Conservation (phyloP, 2,888 invertebrate species). For the Protonemura montana region DNA sequence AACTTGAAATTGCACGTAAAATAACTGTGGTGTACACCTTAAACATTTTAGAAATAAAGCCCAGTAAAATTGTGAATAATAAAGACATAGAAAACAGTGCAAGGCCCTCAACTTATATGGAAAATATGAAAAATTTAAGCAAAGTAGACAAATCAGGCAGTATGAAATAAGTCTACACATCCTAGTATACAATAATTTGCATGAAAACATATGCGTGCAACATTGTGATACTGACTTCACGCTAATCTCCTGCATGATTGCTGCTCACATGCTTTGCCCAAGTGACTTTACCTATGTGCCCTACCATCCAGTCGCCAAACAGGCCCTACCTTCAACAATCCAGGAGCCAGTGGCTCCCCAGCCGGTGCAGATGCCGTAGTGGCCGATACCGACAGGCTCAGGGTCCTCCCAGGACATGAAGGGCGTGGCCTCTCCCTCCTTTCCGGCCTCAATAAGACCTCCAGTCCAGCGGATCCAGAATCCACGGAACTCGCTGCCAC, state of each 20-base stretch:
- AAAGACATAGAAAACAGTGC: no score
- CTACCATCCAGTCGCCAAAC: constrained; percentile 40
- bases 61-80: no score
- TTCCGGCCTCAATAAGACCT: constrained; percentile 72
- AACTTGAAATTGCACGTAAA: not conserved
- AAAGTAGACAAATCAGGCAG: not conserved
- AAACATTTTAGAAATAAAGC: no score
- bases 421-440: constrained; percentile 74
- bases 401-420: constrained; percentile 78
- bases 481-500: constrained; percentile 76
- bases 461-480: constrained; percentile 86
- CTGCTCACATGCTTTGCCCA: not conserved
- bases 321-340: constrained; percentile 77
- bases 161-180: not conserved
- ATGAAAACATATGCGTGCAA: no score
- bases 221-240: not conserved
- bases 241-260: constrained; percentile 1
- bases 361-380: constrained; percentile 84
- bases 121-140: no score
- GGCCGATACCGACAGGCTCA: constrained; percentile 73
- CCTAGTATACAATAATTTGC: no score
- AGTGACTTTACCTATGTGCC: no score
- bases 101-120: no score
- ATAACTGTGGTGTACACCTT: not conserved
- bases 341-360: constrained; percentile 86